These are phyloP conservation scores for Darevskia mixta DNA, from an alignment of 2,797 vertebrate genomes.

Conservation along the genomic window DNA sequence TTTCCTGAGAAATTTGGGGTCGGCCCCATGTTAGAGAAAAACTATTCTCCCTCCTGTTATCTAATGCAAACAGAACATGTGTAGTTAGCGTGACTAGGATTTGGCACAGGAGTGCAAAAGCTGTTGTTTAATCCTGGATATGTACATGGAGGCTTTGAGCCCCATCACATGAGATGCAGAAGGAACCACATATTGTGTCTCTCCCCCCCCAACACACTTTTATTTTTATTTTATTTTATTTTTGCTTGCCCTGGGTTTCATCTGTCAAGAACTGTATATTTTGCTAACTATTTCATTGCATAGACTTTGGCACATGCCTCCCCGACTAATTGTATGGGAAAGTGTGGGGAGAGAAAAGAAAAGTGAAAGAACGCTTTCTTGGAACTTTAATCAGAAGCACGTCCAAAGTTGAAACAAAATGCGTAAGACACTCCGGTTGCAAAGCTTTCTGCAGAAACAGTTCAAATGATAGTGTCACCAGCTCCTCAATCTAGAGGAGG, in stretches of 20 bases:
- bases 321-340: neutral
- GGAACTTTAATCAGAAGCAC: constrained; percentile 6
- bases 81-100: constrained; percentile 15
- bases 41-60: neutral
- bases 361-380: constrained; percentile 21
- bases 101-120: accelerated
- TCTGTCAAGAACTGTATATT: constrained; percentile 13
- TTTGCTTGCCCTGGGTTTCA: constrained; percentile 30
- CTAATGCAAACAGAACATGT: neutral
- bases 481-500: constrained; percentile 6
- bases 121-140: neutral
- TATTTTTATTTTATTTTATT: neutral
- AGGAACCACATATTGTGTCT: neutral
- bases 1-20: neutral
- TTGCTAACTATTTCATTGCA: constrained; percentile 4
- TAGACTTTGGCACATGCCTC: constrained; percentile 26
- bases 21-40: neutral
- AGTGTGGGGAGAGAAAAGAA: constrained; percentile 2
- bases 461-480: neutral
- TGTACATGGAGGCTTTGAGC: neutral
- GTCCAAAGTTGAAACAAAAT: constrained; percentile 11
- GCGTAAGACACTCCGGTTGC: neutral
- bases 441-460: constrained; percentile 39
- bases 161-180: neutral
- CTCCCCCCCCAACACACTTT: neutral